Evolutionary conservation across 2,113 vertebrate species (phyloP).

Genomic region (Salvelinus alpinus): DNA sequence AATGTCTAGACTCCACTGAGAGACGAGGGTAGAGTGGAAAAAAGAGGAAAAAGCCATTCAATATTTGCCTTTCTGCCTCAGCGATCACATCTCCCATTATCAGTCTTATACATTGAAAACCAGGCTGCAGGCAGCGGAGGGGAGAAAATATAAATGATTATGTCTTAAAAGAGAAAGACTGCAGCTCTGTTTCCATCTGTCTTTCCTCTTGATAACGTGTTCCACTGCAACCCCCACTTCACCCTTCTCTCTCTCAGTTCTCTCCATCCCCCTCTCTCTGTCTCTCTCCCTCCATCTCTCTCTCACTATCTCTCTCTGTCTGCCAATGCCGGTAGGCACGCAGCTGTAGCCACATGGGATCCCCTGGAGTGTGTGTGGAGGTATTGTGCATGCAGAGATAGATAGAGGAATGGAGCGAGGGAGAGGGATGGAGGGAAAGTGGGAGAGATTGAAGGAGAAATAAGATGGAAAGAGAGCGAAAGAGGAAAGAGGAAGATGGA

Average conservation of each 20-base stretch:
- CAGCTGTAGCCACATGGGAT: conserved; percentile 65
- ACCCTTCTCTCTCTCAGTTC: too few relatives aligned
- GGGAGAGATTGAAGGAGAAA: too few relatives aligned
- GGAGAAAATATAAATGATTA: conserved; percentile 39
- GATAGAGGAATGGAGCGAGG: too few relatives aligned
- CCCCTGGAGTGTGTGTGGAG: conserved; percentile 29
- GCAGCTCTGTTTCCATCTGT: conserved; percentile 35
- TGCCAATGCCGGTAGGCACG: conserved; percentile 38
- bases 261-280: too few relatives aligned
- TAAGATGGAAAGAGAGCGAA: too few relatives aligned
- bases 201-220: conserved; percentile 50
- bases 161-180: conserved; percentile 30
- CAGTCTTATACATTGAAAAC: conserved; percentile 62
- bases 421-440: too few relatives aligned
- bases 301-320: too few relatives aligned
- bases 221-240: conserved; percentile 28
- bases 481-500: too few relatives aligned
- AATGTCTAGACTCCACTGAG: not conserved
- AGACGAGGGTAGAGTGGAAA: conserved; percentile 7
- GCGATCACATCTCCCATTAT: conserved; percentile 63
- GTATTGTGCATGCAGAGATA: too few relatives aligned
- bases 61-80: conserved; percentile 63
- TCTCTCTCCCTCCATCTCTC: too few relatives aligned
- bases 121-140: conserved; percentile 35
- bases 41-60: conserved; percentile 44